Base-by-base conservation (phyloP, 1,140 invertebrate species). In the Caerostris darwini region DNA sequence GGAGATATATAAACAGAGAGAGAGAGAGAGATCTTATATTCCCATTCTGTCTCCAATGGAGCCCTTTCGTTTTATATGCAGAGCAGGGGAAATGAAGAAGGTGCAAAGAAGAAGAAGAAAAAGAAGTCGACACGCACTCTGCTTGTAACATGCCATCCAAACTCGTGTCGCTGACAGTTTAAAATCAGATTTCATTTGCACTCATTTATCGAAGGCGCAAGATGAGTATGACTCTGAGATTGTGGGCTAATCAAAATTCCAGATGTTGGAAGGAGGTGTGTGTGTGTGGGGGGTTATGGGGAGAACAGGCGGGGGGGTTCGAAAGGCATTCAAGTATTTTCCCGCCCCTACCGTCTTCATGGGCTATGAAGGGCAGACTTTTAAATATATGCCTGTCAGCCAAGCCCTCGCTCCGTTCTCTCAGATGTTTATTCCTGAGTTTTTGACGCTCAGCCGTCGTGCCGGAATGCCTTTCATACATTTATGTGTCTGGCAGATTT, bases 351-450 rank as follows among this genome's bases (percentile, higher is more conserved):
- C 8, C 71, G 34, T 77, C 71, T 77, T 77, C 71, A 77, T 77
- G 8, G 12, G 53, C 8, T 12, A 50, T 19, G 58, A 87, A 87
- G 85, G 34, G 19, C 85, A 50, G 59, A 87, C 34, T 87, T 87
- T 64, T 64, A 87, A 87, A 87, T 87, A 64, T 64, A 64, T 87
- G 59, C 85, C 85, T 87, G 85, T 87, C 85, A 87, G 5, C 57
- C 19, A 10, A 34, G 69, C 8, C 7, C 50, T 34, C 7, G 34
- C 7, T 50, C 34, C 8, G 34, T 8, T 7, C 10, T 50, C 34
- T 77, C 7, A 3, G 10, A n/a, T 77, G 7, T 77, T 77, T 50
- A 34, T 77, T 77, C 69, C 34, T 34, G 19, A 77, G 69, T 19
- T 77, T 19, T 64, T 64, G 61, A 64, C 69, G 19, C 3, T 7